These are phyloP conservation scores for Lucinisca nassula DNA, from an alignment of 2,888 invertebrate species.

Conservation along the genomic window DNA sequence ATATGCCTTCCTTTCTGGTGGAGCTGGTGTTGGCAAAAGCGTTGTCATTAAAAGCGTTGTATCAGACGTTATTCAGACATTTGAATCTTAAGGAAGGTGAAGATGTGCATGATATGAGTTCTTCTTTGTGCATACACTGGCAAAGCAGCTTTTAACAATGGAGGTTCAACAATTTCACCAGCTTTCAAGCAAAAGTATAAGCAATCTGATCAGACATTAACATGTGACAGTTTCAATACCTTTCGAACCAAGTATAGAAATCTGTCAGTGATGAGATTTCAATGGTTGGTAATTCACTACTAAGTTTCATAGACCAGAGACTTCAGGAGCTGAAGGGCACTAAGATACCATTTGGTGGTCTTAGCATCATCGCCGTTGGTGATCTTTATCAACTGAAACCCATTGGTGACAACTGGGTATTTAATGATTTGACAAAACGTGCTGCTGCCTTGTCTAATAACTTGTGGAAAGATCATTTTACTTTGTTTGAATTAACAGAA, in stretches of 20 bases:
- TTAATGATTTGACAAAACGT: slow-evolving; percentile 47
- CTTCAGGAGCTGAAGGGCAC: slow-evolving; percentile 64
- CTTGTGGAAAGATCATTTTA: slow-evolving; percentile 68
- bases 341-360: slow-evolving; percentile 61
- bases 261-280: slow-evolving; percentile 66
- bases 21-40: slow-evolving; percentile 69
- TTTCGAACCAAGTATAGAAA: slow-evolving; percentile 61
- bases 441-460: slow-evolving; percentile 53
- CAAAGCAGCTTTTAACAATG: slow-evolving; percentile 52
- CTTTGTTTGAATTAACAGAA: slow-evolving; percentile 65
- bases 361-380: slow-evolving; percentile 70
- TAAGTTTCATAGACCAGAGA: slow-evolving; percentile 61
- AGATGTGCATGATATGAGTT: slow-evolving; percentile 62
- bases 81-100: slow-evolving; percentile 51
- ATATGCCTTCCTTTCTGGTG: slow-evolving; percentile 64
- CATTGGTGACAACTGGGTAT: slow-evolving; percentile 65
- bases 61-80: slow-evolving; percentile 57
- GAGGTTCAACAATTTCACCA: slow-evolving; percentile 33
- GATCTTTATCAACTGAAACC: slow-evolving; percentile 70
- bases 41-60: slow-evolving; percentile 64
- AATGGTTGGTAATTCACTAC: slow-evolving; percentile 65
- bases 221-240: slow-evolving; percentile 54
- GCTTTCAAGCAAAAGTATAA: slow-evolving; percentile 39
- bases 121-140: slow-evolving; percentile 65
- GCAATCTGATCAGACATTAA: slow-evolving; percentile 46